Conservation (phyloP, 2,888 invertebrate species). For the Drosophila crucigera region DNA sequence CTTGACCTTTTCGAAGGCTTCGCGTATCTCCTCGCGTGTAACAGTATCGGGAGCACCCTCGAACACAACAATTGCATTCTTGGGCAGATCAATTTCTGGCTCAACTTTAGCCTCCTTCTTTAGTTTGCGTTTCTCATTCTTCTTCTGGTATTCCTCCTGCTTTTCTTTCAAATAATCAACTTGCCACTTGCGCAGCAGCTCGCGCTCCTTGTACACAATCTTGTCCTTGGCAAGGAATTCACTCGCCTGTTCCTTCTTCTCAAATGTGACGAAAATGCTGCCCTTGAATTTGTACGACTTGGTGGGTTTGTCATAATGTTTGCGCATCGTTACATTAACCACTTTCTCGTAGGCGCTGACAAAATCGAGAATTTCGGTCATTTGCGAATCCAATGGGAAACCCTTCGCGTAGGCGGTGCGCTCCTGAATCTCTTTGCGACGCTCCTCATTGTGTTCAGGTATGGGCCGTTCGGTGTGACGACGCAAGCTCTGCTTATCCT, state of each 20-base stretch:
- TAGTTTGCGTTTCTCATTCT: slow-evolving; percentile 86
- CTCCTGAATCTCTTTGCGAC: slow-evolving; percentile 90
- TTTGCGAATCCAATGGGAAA: slow-evolving; percentile 89
- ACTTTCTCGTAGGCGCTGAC: slow-evolving; percentile 89
- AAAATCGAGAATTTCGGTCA: slow-evolving; percentile 91
- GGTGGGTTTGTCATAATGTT: slow-evolving; percentile 87
- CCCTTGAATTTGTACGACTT: slow-evolving; percentile 93
- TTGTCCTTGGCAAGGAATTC: slow-evolving; percentile 90
- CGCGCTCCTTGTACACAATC: slow-evolving; percentile 89
- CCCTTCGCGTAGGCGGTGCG: slow-evolving; percentile 96
- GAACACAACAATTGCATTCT: slow-evolving; percentile 91
- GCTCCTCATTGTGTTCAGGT: slow-evolving; percentile 94
- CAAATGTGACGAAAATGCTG: slow-evolving; percentile 95
- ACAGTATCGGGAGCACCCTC: slow-evolving; percentile 87
- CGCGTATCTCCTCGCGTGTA: slow-evolving; percentile 91
- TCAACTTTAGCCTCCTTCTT: slow-evolving; percentile 80
- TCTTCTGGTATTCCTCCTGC: slow-evolving; percentile 88
- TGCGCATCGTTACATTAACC: slow-evolving; percentile 89
- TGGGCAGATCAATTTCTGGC: slow-evolving; percentile 86
- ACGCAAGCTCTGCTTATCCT: slow-evolving; percentile 88
- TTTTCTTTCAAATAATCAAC: slow-evolving; percentile 89
- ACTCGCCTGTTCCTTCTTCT: slow-evolving; percentile 92
- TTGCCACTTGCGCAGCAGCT: slow-evolving; percentile 90
- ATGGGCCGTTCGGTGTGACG: slow-evolving; percentile 89
- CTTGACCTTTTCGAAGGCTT: slow-evolving; percentile 86